Conservation (phyloP, 2,113 vertebrate genomes). For the Ammospiza nelsoni region DNA sequence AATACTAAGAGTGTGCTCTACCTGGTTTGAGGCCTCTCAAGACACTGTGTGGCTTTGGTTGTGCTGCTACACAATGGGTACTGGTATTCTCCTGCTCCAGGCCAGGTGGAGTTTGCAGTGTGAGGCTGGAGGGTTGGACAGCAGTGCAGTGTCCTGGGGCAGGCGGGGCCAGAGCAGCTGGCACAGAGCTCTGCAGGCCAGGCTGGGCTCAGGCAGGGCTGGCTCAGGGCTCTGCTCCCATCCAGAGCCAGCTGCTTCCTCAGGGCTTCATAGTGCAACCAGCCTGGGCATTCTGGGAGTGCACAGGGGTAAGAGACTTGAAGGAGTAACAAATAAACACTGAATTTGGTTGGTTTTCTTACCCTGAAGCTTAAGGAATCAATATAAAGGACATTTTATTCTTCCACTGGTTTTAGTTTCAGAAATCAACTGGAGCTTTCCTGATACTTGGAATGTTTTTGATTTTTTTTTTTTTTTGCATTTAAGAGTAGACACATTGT, state of each 20-base stretch:
- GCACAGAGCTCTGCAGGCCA: neutral
- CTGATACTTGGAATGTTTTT: neutral
- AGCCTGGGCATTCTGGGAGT: neutral
- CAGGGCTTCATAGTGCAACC: neutral
- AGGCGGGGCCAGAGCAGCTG: neutral
- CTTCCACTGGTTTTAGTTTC: neutral
- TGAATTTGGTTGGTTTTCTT: neutral
- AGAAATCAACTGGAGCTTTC: neutral
- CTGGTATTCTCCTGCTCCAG: neutral
- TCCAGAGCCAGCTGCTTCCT: too few species aligned
- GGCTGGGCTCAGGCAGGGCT: neutral
- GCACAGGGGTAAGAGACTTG: neutral
- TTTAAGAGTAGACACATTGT: neutral
- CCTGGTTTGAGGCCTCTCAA: neutral
- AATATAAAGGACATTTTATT: neutral
- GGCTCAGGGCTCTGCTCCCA: rapidly evolving
- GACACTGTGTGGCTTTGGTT: neutral
- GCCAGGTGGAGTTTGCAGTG: neutral
- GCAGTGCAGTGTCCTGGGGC: neutral
- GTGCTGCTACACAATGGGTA: neutral
- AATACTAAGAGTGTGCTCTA: neutral
- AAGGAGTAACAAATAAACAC: neutral
- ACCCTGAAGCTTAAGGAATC: neutral
- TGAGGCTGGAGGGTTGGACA: neutral
- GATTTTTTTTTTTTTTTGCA: neutral